Evolutionary conservation across 2,797 vertebrate species (phyloP).

Genomic region (Varecia variegata): DNA sequence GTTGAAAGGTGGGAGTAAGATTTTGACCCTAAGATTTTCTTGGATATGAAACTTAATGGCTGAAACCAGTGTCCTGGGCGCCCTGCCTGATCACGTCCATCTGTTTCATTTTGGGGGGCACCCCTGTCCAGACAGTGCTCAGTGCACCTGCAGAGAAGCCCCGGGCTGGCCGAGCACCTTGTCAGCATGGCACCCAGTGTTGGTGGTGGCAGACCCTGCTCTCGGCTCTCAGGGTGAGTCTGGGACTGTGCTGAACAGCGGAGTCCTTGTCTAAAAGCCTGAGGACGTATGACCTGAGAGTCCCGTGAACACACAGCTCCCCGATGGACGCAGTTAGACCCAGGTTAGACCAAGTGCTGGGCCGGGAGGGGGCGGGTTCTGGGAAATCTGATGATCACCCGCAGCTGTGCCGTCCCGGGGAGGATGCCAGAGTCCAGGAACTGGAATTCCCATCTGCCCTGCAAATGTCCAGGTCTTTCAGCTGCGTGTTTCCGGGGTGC

Average conservation of each 20-base stretch:
- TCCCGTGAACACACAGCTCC: no score
- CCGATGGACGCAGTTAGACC: background rate
- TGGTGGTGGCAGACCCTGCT: background rate
- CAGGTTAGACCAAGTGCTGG: background rate
- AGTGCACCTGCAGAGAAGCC: background rate
- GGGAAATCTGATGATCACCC: background rate
- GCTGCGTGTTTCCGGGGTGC: background rate
- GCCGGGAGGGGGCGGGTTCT: background rate
- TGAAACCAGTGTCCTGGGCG: background rate
- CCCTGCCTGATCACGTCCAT: no score
- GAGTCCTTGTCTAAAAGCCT: no score
- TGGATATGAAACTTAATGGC: background rate
- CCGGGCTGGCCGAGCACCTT: no score
- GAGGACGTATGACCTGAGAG: background rate
- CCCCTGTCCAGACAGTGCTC: background rate
- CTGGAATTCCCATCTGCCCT: background rate
- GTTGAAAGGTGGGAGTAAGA: background rate
- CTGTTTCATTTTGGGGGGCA: background rate
- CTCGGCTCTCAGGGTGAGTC: background rate
- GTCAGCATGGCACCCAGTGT: no score
- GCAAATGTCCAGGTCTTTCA: background rate
- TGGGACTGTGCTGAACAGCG: background rate
- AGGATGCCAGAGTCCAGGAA: background rate
- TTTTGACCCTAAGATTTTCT: background rate
- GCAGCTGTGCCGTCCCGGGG: background rate